Base-by-base conservation (phyloP, 64 coral and sea anemone species). In the Montipora capricornis region DNA sequence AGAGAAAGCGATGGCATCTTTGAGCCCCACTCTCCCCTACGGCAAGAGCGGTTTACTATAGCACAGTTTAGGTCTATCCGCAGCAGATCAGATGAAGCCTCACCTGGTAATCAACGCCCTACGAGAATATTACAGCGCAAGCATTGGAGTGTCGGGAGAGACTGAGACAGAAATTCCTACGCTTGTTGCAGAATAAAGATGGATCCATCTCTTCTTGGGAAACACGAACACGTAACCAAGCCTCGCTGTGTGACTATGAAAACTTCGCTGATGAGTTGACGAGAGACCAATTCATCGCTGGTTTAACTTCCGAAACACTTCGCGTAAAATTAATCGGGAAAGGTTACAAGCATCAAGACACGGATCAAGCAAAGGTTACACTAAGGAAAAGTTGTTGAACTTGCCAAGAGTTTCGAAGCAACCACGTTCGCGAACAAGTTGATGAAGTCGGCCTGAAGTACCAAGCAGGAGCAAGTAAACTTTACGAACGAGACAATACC, bases 231-330 rank as follows among this genome's bases (percentile, higher is more conserved):
- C 70, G 86, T 8, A 88, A 76, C 55, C 69, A 88, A 88, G 50
- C 67, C 44, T 17, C 73, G 44, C 59, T 78, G 74, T 79, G 16
- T 17, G 88, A 90, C 20, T 90, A 79, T 44, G 75, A 78, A 45
- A 37, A 79, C 17, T 87, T 87, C 84, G 67, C 62, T 9, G 83
- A 87, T 37, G 62, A 87, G 64, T 44, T 74, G 44, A 86, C 64
- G 87, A 51, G 51, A 58, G 49, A 89, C 44, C 87, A 89, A 37
- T 89, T 76, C 44, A 89, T 89, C n/a, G 70, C 87, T 7, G 87
- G 71, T 17, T 77, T 77, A 76, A 89, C 53, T 12, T 89, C 87
- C 19, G 87, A 89, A 49, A 6, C 68, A 4, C 73, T 89, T 8
- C 73, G 71, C 14, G n/a, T 89, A 2, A 89, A 89, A 73, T 19